phyloP scores from a whole-genome alignment of 2,888 invertebrate species.

The Drosophila acutilabella region DNA sequence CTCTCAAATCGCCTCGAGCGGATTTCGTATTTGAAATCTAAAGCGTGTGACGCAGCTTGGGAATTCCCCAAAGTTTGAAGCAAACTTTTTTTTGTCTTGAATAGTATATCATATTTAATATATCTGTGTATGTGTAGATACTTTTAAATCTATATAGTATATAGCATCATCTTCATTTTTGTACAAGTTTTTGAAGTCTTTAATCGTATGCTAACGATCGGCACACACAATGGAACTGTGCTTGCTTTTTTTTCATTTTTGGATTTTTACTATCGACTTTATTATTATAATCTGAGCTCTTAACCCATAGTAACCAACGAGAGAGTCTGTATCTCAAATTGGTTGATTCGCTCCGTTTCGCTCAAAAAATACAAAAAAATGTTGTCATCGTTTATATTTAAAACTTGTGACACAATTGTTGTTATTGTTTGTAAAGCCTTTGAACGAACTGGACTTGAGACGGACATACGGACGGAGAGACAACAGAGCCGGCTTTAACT shows the following conservation, averaged over 20 bases:
- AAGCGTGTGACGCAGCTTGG: constrained; percentile 71
- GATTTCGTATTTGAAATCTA: constrained; percentile 46
- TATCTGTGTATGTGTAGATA: constrained; percentile 30
- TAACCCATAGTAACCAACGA: constrained; percentile 29
- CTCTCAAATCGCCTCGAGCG: constrained; percentile 27
- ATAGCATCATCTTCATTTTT: constrained; percentile 14
- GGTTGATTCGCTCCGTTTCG: constrained; percentile 57
- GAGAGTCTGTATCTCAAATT: not conserved
- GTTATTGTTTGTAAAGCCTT: constrained; percentile 63
- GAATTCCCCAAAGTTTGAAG: constrained; percentile 73
- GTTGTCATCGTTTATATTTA: constrained; percentile 80
- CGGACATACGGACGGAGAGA: constrained; percentile 1
- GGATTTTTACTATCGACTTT: constrained; percentile 48
- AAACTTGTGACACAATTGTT: constrained; percentile 80
- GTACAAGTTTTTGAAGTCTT: constrained; percentile 39
- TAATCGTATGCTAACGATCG: constrained; percentile 75
- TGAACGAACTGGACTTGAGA: constrained; percentile 48
- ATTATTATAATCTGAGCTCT: constrained; percentile 53
- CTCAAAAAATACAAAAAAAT: constrained; percentile 48
- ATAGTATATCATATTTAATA: constrained; percentile 60
- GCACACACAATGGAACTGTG: constrained; percentile 57
- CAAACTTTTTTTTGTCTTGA: constrained; percentile 57
- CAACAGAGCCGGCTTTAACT: constrained; percentile 47
- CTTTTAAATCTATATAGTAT: constrained; percentile 13
- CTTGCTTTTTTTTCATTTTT: constrained; percentile 26